Conservation (phyloP, 1,140 invertebrate species). For the Papilio machaon region DNA sequence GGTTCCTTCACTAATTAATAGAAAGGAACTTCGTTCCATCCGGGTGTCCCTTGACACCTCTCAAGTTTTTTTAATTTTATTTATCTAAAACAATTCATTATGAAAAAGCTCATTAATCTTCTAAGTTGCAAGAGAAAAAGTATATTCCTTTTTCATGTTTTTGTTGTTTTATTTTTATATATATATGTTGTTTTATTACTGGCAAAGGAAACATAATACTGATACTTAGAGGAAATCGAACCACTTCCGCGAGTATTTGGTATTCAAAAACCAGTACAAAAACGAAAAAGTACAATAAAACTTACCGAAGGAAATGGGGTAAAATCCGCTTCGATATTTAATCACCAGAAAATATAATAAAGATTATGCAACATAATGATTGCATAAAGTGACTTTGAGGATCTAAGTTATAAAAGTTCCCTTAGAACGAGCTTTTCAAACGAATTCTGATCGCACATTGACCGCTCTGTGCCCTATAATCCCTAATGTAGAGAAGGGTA, state of each 20-base stretch:
- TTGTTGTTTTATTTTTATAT: conserved; percentile 22
- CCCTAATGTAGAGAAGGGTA: conserved; percentile 2
- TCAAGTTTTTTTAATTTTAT: too few species aligned
- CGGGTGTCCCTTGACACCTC: too few species aligned
- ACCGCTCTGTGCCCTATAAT: neutral
- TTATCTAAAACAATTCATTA: conserved; percentile 13
- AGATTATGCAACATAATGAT: neutral
- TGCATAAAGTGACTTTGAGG: neutral
- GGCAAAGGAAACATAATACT: conserved; percentile 9
- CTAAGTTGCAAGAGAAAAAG: neutral
- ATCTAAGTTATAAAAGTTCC: neutral
- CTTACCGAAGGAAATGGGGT: neutral
- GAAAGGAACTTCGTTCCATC: too few species aligned
- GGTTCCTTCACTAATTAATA: too few species aligned
- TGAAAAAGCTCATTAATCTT: neutral
- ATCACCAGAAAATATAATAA: neutral
- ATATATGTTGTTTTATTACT: neutral
- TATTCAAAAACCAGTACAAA: conserved; percentile 15
- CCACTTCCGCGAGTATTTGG: conserved; percentile 27
- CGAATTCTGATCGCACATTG: neutral
- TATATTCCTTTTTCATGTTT: neutral
- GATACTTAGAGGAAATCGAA: conserved; percentile 33
- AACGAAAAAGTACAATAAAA: neutral
- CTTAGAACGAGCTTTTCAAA: neutral
- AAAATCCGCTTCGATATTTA: neutral